Evolutionary conservation across 1,140 invertebrate genomes (phyloP).

Genomic region (Sitobion miscanthi): DNA sequence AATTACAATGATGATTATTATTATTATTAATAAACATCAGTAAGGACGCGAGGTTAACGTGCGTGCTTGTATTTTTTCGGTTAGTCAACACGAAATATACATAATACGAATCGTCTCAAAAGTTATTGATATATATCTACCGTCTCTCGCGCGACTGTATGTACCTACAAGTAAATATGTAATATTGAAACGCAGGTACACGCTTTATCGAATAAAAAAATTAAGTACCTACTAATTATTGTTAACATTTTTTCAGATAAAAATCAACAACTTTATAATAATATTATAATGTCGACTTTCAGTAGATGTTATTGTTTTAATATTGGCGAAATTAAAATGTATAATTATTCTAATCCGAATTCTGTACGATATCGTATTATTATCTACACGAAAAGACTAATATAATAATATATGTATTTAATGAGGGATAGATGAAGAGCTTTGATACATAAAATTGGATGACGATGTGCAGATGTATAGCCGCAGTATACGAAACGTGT

Average conservation of each 20-base stretch:
- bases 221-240: background rate
- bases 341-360: background rate
- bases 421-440: background rate
- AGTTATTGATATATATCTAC: background rate
- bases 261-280: background rate
- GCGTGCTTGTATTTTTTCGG: background rate
- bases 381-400: no score
- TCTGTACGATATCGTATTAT: background rate
- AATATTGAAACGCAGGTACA: background rate
- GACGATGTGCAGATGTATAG: no score
- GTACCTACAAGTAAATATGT: background rate
- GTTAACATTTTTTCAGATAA: background rate
- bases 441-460: background rate
- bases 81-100: background rate
- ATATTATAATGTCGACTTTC: background rate
- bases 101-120: background rate
- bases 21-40: background rate
- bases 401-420: no score
- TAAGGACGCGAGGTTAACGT: background rate
- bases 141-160: background rate
- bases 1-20: background rate
- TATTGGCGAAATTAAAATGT: background rate
- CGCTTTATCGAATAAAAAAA: background rate
- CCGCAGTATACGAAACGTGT: no score
- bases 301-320: background rate